Conservation (phyloP, 2,113 vertebrate species). For the Ictalurus punctatus region DNA sequence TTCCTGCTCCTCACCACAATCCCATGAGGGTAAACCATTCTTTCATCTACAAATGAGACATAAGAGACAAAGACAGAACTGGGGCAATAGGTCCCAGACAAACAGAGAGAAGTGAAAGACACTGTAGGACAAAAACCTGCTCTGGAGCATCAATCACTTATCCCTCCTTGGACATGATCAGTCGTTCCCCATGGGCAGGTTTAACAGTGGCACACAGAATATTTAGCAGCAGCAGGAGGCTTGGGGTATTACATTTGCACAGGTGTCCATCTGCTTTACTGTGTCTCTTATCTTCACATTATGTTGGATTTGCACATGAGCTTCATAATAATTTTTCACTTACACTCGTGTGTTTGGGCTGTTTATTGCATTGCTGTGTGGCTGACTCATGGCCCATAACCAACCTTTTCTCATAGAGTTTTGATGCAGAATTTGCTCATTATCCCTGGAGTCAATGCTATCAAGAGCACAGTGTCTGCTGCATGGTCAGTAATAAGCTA, state of each 20-base stretch:
- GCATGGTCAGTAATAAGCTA: slow-evolving; percentile 34
- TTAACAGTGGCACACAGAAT: slow-evolving; percentile 67
- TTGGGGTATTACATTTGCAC: slow-evolving; percentile 71
- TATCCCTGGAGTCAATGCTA: slow-evolving; percentile 51
- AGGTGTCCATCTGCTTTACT: slow-evolving; percentile 73
- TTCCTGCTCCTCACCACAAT: not conserved
- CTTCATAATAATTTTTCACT: slow-evolving; percentile 41
- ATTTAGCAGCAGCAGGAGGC: slow-evolving; percentile 65
- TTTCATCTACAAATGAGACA: not conserved
- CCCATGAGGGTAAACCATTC: not conserved
- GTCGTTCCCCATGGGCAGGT: slow-evolving; percentile 50
- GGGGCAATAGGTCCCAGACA: not conserved
- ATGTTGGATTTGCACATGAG: slow-evolving; percentile 69
- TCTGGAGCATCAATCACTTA: slow-evolving; percentile 65
- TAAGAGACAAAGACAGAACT: not conserved
- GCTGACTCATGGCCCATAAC: slow-evolving; percentile 65
- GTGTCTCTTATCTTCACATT: slow-evolving; percentile 71
- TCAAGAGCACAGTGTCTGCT: slow-evolving; percentile 3
- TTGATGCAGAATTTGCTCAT: slow-evolving; percentile 68
- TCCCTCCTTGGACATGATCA: slow-evolving; percentile 61
- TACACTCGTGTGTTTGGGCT: slow-evolving; percentile 12
- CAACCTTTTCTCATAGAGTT: slow-evolving; percentile 65
- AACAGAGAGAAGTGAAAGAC: slow-evolving; percentile 58
- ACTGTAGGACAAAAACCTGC: slow-evolving; percentile 63
- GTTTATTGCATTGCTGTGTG: slow-evolving; percentile 5